phyloP scores from a whole-genome alignment of 2,888 invertebrate genomes.

The Xestia ashworthii region DNA sequence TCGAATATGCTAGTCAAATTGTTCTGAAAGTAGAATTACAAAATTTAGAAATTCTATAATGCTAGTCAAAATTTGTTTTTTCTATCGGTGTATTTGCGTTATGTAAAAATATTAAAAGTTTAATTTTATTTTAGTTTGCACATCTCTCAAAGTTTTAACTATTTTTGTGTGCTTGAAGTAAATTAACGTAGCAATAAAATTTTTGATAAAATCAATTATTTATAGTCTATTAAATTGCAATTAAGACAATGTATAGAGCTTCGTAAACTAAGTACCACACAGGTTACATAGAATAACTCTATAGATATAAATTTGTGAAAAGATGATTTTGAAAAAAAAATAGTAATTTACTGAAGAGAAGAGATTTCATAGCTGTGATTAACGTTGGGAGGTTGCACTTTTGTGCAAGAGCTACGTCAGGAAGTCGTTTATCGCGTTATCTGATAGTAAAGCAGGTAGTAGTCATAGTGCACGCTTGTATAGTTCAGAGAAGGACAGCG shows the following conservation, averaged over 20 bases:
- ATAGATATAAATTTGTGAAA: slow-evolving; percentile 81
- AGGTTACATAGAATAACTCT: slow-evolving; percentile 87
- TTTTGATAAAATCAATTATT: slow-evolving; percentile 90
- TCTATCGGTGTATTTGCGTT: slow-evolving; percentile 78
- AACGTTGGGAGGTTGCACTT: slow-evolving; percentile 83
- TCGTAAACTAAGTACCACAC: slow-evolving; percentile 89
- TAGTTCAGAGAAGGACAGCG: slow-evolving; percentile 50
- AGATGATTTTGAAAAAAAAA: slow-evolving; percentile 73
- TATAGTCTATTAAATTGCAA: slow-evolving; percentile 87
- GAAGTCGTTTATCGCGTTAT: slow-evolving; percentile 59
- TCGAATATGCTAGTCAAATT: slow-evolving; percentile 88
- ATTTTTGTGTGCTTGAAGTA: slow-evolving; percentile 83
- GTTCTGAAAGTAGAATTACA: slow-evolving; percentile 82
- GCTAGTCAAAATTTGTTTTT: slow-evolving; percentile 88
- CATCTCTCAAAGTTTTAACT: slow-evolving; percentile 76
- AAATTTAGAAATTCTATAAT: slow-evolving; percentile 77
- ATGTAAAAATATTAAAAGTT: slow-evolving; percentile 69
- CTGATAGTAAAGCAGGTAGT: slow-evolving; percentile 72
- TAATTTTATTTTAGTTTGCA: slow-evolving; percentile 77
- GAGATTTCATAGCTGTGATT: slow-evolving; percentile 90
- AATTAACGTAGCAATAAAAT: slow-evolving; percentile 86
- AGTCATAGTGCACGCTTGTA: slow-evolving; percentile 74
- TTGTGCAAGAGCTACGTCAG: slow-evolving; percentile 85
- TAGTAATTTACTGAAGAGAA: slow-evolving; percentile 84
- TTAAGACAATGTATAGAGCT: slow-evolving; percentile 91